Evolutionary conservation across 2,113 vertebrate species (phyloP).

Genomic region (Corvus cornix): DNA sequence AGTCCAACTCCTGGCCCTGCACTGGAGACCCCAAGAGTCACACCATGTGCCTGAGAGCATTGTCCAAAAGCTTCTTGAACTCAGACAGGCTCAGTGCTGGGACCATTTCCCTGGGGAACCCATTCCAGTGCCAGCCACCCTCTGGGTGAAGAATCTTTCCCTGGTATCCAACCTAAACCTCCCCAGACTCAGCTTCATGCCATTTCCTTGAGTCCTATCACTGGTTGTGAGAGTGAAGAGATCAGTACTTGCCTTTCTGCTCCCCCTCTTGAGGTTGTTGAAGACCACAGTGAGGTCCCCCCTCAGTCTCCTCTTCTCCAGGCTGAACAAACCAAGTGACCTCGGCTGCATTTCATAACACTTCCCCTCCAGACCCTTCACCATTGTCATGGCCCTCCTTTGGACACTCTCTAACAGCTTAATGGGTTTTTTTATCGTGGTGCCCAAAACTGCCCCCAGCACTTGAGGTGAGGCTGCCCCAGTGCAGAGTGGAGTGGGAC

Average conservation of each 20-base stretch:
- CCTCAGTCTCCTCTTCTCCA: background rate
- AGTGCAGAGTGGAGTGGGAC: background rate
- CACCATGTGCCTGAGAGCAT: background rate
- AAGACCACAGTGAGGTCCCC: background rate
- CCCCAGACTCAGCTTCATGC: background rate
- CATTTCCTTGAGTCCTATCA: background rate
- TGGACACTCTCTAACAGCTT: background rate
- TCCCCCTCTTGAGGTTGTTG: background rate
- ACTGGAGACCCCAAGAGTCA: background rate
- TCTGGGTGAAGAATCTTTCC: background rate
- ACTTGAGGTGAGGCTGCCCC: rapidly evolving
- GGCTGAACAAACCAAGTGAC: background rate
- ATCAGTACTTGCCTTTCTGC: background rate
- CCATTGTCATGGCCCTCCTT: background rate
- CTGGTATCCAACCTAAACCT: background rate
- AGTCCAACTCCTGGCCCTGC: background rate
- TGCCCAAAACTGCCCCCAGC: background rate
- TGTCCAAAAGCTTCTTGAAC: background rate
- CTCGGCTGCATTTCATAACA: background rate
- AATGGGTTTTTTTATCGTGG: background rate
- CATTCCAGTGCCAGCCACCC: background rate
- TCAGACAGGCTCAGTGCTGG: background rate
- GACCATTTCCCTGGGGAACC: background rate
- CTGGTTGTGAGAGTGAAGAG: rapidly evolving
- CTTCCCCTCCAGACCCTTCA: background rate